Base-by-base conservation (phyloP, 92 coral and sea anemone species). In the Actinernus sp. region DNA sequence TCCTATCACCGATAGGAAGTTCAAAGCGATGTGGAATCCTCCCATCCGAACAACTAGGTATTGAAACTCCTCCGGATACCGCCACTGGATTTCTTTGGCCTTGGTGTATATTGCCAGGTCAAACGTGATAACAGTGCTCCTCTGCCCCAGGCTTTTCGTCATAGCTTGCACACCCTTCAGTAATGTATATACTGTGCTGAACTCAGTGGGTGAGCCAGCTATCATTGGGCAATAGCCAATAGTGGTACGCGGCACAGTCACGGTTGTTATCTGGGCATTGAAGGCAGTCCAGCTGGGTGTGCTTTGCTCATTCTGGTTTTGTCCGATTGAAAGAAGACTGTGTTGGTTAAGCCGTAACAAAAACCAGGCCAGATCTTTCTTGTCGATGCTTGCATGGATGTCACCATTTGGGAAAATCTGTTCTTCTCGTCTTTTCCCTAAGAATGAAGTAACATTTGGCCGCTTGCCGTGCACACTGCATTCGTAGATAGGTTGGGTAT, bases 181-280 rank as follows among this genome's bases (percentile, higher is more conserved):
- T 20, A 51, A 71, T 11, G 78, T 58, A 63, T 80, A 79, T 10
- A 86, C 63, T 6, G 92, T 86, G 45, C 84, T 86, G 67, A 41
- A 86, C 54, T 80, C 88, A 25, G 88, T 57, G 1, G 79, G 50
- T 0, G 81, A 74, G 16, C 85, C 88, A 21, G 69, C 40, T 19
- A 86, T 86, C 88, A 86, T 66, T 44, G 81, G 92, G 45, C 84
- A 86, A 48, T 86, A 86, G 5, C 92, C 88, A 49, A 74, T 74
- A 29, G 39, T 26, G 26, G 75, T 67, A 21, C 57, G 54, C 11
- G 81, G 84, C 31, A 63, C 48, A 4, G 1, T 24, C 27, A 28
- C 74, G 19, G 74, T 44, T 48, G 52, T 45, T 41, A 85, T 56
- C 38, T 58, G 24, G 2, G 74, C 81, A 76, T 85, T 71, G 20